These are phyloP conservation scores for Brachyhypopomus gauderio DNA, from an alignment of 2,113 vertebrate genomes.

Conservation along the genomic window DNA sequence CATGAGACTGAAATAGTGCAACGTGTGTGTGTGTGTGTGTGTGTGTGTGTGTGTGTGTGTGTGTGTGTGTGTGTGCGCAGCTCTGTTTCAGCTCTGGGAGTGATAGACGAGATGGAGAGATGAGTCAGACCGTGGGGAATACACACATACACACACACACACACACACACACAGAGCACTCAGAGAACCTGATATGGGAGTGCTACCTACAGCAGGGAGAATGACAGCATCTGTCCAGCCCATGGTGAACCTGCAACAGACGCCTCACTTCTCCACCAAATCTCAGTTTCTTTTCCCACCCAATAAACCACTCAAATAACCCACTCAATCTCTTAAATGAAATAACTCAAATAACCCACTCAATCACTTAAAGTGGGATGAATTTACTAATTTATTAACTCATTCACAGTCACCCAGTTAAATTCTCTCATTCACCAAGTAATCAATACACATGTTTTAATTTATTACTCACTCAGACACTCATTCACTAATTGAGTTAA, in stretches of 20 bases:
- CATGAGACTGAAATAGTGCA: conserved; percentile 36
- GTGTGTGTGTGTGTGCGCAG: neutral
- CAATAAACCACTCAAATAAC: neutral
- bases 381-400: conserved; percentile 11
- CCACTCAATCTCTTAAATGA: neutral
- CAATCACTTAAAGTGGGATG: neutral
- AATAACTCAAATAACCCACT: neutral
- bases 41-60: conserved; percentile 35
- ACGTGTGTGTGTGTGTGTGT: conserved; percentile 44
- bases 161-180: conserved; percentile 41
- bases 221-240: conserved; percentile 58
- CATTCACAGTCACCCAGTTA: neutral
- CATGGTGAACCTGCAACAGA: conserved; percentile 41
- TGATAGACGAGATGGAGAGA: conserved; percentile 54
- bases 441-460: neutral
- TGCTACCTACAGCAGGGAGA: conserved; percentile 48
- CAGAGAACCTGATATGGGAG: conserved; percentile 57
- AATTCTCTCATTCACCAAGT: neutral
- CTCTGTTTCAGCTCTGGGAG: conserved; percentile 43
- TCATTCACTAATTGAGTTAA: too few relatives aligned
- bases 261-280: conserved; percentile 33
- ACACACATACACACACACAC: conserved; percentile 38
- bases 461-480: neutral
- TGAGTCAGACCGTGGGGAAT: conserved; percentile 48
- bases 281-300: conserved; percentile 21